Percentiles rank a stretch among this genome's conserved stretches.
Evolutionary conservation across 2,888 invertebrate species (phyloP).

Genomic region (Clostera curtula): DNA sequence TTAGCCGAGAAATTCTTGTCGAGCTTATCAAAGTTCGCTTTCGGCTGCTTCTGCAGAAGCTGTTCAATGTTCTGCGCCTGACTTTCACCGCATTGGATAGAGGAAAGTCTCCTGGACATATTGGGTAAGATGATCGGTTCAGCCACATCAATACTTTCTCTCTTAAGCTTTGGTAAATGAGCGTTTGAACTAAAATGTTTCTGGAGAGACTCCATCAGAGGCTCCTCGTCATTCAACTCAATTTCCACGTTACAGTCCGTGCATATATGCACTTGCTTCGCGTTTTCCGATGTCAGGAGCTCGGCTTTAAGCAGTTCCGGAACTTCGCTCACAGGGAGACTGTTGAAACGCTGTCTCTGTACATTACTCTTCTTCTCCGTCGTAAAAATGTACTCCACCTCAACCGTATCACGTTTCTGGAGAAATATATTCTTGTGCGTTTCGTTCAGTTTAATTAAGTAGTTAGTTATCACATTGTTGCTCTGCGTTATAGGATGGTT

Average conservation of each 20-base stretch:
- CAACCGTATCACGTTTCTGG: conserved; percentile 51
- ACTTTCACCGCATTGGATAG: conserved; percentile 51
- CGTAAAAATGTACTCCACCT: conserved; percentile 65
- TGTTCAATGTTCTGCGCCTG: conserved; percentile 42
- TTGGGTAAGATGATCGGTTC: conserved; percentile 59
- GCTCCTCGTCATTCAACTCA: conserved; percentile 58
- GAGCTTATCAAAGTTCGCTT: conserved; percentile 50
- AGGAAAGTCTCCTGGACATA: conserved; percentile 59
- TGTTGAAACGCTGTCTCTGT: conserved; percentile 63
- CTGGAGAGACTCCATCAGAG: conserved; percentile 62
- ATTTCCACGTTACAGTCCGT: conserved; percentile 63
- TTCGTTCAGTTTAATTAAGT: conserved; percentile 44
- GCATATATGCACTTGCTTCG: conserved; percentile 63
- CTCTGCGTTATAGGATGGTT: conserved; percentile 49
- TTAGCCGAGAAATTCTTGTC: conserved; percentile 48
- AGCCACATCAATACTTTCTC: conserved; percentile 61
- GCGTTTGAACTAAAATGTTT: conserved; percentile 57
- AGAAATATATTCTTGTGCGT: conserved; percentile 49
- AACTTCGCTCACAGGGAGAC: conserved; percentile 62
- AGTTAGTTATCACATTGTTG: conserved; percentile 37
- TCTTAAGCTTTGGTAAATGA: conserved; percentile 55
- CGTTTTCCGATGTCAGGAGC: conserved; percentile 42
- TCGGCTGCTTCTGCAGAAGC: conserved; percentile 39
- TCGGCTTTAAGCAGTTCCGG: conserved; percentile 61
- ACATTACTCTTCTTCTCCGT: conserved; percentile 63